Evolutionary conservation across 1,140 invertebrate species (phyloP), one percentile per base, ranked within the genome.

Genomic region (Potamilus streckersoni): DNA sequence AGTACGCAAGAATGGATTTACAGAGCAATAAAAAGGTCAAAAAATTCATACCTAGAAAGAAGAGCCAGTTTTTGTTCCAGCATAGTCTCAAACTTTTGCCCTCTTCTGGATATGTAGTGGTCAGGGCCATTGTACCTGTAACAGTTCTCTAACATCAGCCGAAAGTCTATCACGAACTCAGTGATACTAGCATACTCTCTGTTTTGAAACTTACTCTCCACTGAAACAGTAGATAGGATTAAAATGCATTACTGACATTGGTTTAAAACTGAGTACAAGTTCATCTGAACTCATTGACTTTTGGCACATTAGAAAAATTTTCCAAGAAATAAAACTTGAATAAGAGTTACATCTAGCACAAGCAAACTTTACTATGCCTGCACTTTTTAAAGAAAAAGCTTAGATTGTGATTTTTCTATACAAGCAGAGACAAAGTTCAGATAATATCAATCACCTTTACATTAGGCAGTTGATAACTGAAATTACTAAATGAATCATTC

Each of bases 101-200:
- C 91, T 76, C 89, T 88, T 73, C 90, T 91, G 2, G 91, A 91
- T 19, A 91, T 84, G 67, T 86, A 85, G 79, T 91, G 90, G 71
- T 88, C 83, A 6, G 88, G 86, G 66, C 91, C 92, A 85, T 91
- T 92, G 83, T 89, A 92, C 16, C 89, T 86, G 75, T 92, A 92
- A 76, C 91, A 92, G 74, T 92, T 92, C 76, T 92, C 91, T 38
- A 92, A 80, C 88, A 92, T 91, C 16, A 90, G 82, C 27, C 91
- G 86, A 58, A 92, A 84, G 79, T 92, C 91, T n/a, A 84, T 85
- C 16, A 92, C 86, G 83, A 91, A 86, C 38, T 91, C 87, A 31
- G 88, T 90, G 20, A 92, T 88, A 19, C 79, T 86, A 2, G 78
- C 78, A 80, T 92, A 92, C 23, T 89, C 78, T 17, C 83, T 82